Conservation (phyloP, 2,113 vertebrate species). For the Mustela nigripes region DNA sequence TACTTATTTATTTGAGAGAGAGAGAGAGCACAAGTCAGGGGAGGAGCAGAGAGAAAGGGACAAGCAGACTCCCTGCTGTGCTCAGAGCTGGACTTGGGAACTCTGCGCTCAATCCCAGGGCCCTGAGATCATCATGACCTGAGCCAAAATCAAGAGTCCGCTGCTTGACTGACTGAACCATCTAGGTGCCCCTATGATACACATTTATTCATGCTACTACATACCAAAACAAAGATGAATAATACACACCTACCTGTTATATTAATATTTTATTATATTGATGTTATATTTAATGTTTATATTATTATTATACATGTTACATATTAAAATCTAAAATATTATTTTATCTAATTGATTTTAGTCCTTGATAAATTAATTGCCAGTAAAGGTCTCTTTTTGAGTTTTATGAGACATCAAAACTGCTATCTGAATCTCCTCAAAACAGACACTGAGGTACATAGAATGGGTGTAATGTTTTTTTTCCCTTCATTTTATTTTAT, state of each 20-base stretch:
- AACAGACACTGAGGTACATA: background rate
- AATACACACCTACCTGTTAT: background rate
- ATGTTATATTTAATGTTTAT: background rate
- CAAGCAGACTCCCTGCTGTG: no score
- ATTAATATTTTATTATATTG: background rate
- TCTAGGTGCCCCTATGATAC: background rate
- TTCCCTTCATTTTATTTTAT: background rate
- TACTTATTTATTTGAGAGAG: no score
- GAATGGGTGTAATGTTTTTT: background rate
- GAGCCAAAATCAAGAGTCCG: no score
- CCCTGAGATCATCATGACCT: no score
- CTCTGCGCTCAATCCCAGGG: no score
- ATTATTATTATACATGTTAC: background rate
- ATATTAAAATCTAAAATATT: background rate
- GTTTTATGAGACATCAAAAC: conserved; percentile 41
- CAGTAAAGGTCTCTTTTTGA: conserved; percentile 2
- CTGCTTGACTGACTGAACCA: background rate
- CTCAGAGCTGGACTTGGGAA: no score
- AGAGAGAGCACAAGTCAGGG: no score
- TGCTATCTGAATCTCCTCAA: background rate
- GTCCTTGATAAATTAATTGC: background rate
- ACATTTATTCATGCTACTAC: background rate
- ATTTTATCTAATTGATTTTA: background rate
- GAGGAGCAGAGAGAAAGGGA: no score
- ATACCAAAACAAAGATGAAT: background rate